Conservation (phyloP, 2,888 invertebrate species). For the Ectemnius lituratus region DNA sequence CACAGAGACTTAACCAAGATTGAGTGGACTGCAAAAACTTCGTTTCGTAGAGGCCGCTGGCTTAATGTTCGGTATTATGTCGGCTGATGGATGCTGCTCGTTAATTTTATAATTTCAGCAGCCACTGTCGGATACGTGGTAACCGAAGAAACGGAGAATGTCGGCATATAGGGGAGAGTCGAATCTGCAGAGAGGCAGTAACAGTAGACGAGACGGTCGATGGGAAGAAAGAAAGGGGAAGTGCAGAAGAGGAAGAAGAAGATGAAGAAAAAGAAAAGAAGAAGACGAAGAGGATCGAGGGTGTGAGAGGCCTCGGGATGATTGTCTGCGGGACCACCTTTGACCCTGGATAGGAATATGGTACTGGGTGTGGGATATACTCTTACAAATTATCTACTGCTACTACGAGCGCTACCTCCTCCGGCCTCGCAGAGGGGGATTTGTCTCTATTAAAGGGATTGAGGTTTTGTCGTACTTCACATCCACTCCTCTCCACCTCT, state of each 20-base stretch:
- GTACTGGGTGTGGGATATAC: constrained; percentile 68
- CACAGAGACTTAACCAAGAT: constrained; percentile 64
- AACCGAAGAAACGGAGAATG: constrained; percentile 22
- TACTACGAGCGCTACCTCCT: constrained; percentile 46
- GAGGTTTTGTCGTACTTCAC: constrained; percentile 75
- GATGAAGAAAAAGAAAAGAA: constrained; percentile 1
- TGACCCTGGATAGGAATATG: constrained; percentile 65
- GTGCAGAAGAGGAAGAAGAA: constrained; percentile 1
- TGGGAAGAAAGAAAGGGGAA: neutral
- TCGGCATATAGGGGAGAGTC: neutral
- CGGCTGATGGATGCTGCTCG: constrained; percentile 69
- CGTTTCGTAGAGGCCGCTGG: constrained; percentile 48
- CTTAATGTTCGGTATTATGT: constrained; percentile 65
- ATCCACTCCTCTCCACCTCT: constrained; percentile 60
- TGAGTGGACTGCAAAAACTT: constrained; percentile 63
- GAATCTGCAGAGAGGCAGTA: neutral
- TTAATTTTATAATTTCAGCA: constrained; percentile 71
- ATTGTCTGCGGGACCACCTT: constrained; percentile 60
- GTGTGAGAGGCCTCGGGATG: constrained; percentile 59
- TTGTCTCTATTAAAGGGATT: constrained; percentile 77
- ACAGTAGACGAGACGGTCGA: neutral
- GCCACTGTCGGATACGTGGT: constrained; percentile 36
- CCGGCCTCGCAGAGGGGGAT: constrained; percentile 63
- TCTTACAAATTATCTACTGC: constrained; percentile 75
- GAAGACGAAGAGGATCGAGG: constrained; percentile 28